Evolutionary conservation across 2,888 invertebrate species (phyloP).

Genomic region (Mythimna ferrago): DNA sequence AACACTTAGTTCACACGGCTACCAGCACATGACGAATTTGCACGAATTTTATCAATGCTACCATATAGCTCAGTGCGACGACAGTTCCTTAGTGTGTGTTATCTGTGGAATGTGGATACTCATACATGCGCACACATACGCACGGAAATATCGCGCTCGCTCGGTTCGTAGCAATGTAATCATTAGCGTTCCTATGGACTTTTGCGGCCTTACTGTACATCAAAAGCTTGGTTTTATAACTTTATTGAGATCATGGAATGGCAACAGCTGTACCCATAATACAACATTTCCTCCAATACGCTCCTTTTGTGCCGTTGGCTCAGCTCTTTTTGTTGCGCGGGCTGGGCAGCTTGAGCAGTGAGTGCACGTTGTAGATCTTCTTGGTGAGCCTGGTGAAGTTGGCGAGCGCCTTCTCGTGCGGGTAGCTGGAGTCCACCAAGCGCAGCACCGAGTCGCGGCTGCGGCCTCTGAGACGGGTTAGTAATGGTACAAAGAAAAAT

Average conservation of each 20-base stretch:
- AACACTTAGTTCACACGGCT: too few relatives aligned
- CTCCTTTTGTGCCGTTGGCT: background rate
- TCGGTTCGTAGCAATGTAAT: too few relatives aligned
- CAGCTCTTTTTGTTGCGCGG: conserved; percentile 35
- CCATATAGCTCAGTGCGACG: too few relatives aligned
- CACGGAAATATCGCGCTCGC: too few relatives aligned
- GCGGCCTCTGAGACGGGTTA: conserved; percentile 71
- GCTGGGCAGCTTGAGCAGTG: conserved; percentile 71
- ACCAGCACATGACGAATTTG: too few relatives aligned
- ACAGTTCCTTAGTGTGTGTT: too few relatives aligned
- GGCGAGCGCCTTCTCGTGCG: conserved; percentile 82
- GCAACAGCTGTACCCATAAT: background rate
- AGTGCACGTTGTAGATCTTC: conserved; percentile 82
- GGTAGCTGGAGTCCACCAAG: conserved; percentile 80
- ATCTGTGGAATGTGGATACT: too few relatives aligned
- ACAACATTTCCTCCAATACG: background rate
- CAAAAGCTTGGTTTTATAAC: background rate
- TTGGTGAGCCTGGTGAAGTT: conserved; percentile 85
- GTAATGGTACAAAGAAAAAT: too few relatives aligned
- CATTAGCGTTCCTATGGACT: too few relatives aligned
- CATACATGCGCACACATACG: too few relatives aligned
- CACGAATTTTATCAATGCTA: too few relatives aligned
- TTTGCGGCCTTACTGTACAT: too few relatives aligned
- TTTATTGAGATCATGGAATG: background rate
- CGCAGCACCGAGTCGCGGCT: conserved; percentile 80